Percentiles rank a stretch among this genome's conserved stretches.
These are phyloP conservation scores for Limnephilus auricula DNA, from an alignment of 2,888 invertebrate species.

Conservation along the genomic window DNA sequence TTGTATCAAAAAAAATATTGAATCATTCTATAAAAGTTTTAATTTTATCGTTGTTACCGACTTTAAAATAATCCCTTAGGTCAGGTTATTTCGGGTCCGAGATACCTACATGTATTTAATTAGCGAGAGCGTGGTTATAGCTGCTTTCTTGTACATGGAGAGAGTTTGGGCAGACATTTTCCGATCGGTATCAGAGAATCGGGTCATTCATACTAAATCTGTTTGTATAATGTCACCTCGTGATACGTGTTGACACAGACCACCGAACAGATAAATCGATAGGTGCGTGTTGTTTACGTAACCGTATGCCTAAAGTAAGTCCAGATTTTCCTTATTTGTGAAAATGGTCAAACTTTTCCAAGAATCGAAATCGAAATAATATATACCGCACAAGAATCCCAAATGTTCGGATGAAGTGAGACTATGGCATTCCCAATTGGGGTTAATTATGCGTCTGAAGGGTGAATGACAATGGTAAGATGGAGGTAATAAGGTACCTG, in stretches of 20 bases:
- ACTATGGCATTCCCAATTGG: too few relatives aligned
- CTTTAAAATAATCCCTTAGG: background rate
- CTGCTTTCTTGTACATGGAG: background rate
- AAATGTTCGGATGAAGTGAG: too few relatives aligned
- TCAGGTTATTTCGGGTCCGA: background rate
- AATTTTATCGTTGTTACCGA: too few relatives aligned
- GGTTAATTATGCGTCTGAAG: too few relatives aligned
- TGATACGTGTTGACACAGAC: conserved; percentile 6
- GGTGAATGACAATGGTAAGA: too few relatives aligned
- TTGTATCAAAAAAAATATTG: too few relatives aligned
- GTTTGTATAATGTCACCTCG: background rate
- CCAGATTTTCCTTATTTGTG: background rate
- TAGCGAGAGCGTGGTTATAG: background rate
- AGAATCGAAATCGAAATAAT: too few relatives aligned
- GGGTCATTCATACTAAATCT: conserved; percentile 27
- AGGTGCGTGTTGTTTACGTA: background rate
- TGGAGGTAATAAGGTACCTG: too few relatives aligned
- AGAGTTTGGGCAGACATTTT: background rate
- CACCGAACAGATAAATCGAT: background rate
- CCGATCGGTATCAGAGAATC: background rate
- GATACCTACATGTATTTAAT: background rate
- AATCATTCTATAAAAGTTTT: too few relatives aligned
- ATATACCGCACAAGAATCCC: too few relatives aligned
- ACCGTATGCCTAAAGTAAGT: background rate
- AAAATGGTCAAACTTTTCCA: too few relatives aligned